Percentiles rank a stretch among this genome's conserved stretches.
Conservation (phyloP, 1,140 invertebrate species). For the Saccostrea glomerata region DNA sequence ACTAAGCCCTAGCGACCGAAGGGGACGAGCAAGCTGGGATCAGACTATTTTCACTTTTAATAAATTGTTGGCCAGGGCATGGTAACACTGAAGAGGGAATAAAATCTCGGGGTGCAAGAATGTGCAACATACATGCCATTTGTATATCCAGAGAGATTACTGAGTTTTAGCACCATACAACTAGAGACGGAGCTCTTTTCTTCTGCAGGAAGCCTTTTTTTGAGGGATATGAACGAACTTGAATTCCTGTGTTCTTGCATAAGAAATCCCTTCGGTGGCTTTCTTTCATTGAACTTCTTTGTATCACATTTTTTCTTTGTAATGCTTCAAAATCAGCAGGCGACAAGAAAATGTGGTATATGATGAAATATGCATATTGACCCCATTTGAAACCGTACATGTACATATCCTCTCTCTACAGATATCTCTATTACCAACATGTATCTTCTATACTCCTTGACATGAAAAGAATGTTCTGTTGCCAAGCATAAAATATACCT, state of each 20-base stretch:
- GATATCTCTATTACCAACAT: not conserved
- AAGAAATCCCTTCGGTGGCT: not conserved
- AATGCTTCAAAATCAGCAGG: not conserved
- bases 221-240: not conserved
- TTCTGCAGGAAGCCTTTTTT: not conserved
- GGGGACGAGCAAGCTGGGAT: not conserved
- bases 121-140: slow-evolving; percentile 24
- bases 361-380: not conserved
- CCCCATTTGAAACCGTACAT: not conserved
- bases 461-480: not conserved
- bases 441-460: not conserved
- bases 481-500: not conserved
- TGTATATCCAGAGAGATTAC: not conserved
- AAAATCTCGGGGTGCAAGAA: slow-evolving; percentile 12
- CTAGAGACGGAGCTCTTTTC: not conserved
- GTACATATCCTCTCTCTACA: too few species aligned
- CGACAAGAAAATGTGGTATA: not conserved
- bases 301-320: not conserved
- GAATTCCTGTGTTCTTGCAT: not conserved
- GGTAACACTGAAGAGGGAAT: slow-evolving; percentile 8
- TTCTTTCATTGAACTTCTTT: not conserved
- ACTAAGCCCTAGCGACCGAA: slow-evolving; percentile 19
- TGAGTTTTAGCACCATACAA: not conserved
- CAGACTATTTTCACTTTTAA: slow-evolving; percentile 20
- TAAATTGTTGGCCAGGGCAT: not conserved